Evolutionary conservation across 2,113 vertebrate genomes (phyloP).

Genomic region (Nyctibius bracteatus): DNA sequence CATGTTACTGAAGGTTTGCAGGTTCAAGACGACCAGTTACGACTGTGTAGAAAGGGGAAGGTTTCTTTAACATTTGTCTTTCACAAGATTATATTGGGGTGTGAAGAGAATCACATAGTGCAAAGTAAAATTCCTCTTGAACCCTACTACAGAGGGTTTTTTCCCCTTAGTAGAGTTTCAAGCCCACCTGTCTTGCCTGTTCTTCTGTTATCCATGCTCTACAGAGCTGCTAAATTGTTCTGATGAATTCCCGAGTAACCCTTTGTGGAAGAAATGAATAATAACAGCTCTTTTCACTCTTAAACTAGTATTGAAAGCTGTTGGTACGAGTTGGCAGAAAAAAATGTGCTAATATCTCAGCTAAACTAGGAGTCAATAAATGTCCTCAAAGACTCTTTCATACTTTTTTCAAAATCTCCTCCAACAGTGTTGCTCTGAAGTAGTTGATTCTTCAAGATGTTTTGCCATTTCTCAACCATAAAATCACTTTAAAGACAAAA

Average conservation of each 20-base stretch:
- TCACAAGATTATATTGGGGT: not conserved
- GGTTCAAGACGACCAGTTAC: not conserved
- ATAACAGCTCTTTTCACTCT: not conserved
- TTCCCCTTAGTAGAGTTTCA: not conserved
- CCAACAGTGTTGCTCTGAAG: not conserved
- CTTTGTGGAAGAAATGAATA: not conserved
- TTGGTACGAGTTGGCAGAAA: not conserved
- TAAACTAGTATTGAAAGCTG: not conserved
- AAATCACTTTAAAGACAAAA: not conserved
- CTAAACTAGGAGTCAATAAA: not conserved
- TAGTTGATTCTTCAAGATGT: not conserved
- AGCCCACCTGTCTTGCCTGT: not conserved
- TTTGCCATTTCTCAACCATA: not conserved
- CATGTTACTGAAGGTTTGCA: not conserved
- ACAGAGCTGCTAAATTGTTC: not conserved
- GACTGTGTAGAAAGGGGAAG: not conserved
- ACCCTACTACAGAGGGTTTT: not conserved
- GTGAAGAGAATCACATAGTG: not conserved
- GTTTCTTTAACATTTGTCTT: not conserved
- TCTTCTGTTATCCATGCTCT: not conserved
- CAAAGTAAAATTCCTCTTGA: not conserved
- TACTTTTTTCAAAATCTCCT: not conserved
- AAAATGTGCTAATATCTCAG: not conserved
- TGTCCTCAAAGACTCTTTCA: not conserved
- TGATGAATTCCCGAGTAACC: not conserved